A percentile compares a stretch with the other conserved stretches of the same genome.
phyloP scores from a whole-genome alignment of 2,888 invertebrate species.

The Lucinisca nassula region DNA sequence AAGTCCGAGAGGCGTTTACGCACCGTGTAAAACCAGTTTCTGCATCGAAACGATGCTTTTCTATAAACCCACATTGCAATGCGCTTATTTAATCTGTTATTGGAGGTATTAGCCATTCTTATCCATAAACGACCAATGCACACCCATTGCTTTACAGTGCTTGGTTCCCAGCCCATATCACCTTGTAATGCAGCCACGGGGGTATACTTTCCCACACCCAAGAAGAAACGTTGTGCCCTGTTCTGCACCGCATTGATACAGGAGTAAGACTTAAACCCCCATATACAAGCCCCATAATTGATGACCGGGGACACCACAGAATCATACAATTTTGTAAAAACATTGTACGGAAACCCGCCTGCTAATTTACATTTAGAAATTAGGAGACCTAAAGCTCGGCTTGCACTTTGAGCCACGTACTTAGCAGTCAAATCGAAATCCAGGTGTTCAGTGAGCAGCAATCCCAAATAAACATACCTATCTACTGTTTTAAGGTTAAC shows the following conservation, averaged over 20 bases:
- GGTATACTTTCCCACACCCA: background rate
- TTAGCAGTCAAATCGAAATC: conserved; percentile 20
- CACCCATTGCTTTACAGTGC: background rate
- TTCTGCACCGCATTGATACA: conserved; percentile 28
- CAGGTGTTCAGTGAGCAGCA: conserved; percentile 21
- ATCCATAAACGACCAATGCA: background rate
- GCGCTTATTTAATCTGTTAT: background rate
- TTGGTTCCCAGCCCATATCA: conserved; percentile 18
- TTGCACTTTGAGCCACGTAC: conserved; percentile 9
- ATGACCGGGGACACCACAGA: background rate
- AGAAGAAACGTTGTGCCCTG: conserved; percentile 3
- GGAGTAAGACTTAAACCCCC: background rate
- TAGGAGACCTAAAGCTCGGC: conserved; percentile 22
- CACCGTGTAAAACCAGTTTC: background rate
- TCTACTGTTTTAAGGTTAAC: background rate
- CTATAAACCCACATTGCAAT: background rate
- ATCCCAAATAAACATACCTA: conserved; percentile 2
- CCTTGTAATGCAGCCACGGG: conserved; percentile 10
- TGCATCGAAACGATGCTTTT: background rate
- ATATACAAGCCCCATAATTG: conserved; percentile 21
- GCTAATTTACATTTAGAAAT: conserved; percentile 6
- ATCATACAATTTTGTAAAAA: conserved; percentile 28
- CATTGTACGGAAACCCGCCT: background rate
- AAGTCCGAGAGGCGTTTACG: no score
- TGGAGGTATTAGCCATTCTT: background rate